Percentiles rank a stretch among this genome's conserved stretches.
Evolutionary conservation across 2,888 invertebrate species (phyloP).

Genomic region (Villa cingulata): DNA sequence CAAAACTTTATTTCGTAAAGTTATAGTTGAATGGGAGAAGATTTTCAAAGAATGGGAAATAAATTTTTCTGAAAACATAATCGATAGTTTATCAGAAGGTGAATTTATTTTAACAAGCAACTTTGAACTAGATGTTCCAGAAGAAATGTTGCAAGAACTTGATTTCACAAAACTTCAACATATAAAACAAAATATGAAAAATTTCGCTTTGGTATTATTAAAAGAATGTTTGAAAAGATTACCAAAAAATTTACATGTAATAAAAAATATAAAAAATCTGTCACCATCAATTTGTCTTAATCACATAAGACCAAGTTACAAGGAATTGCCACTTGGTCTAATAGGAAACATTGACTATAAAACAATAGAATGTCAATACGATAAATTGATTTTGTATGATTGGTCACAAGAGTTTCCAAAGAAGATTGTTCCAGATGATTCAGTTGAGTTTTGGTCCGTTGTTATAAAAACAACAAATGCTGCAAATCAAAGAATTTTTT

Average conservation of each 20-base stretch:
- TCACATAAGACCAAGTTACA: neutral
- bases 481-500: neutral
- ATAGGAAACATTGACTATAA: neutral
- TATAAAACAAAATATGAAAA: neutral
- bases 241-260: neutral
- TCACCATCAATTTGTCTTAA: neutral
- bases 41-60: too few species aligned
- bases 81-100: too few species aligned
- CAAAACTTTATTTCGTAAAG: too few species aligned
- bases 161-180: neutral
- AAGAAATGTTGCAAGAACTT: too few species aligned
- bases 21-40: too few species aligned
- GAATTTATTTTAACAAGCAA: too few species aligned
- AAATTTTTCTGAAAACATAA: too few species aligned
- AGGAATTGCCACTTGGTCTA: neutral
- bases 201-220: too few species aligned
- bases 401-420: neutral
- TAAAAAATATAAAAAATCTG: neutral
- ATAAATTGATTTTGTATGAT: neutral
- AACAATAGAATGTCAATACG: neutral
- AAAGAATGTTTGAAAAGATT: neutral
- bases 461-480: neutral
- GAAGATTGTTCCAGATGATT: neutral
- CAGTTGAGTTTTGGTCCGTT: neutral
- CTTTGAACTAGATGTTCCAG: too few species aligned